These are phyloP conservation scores for Apoda limacodes DNA, from an alignment of 2,888 invertebrate species.

Conservation along the genomic window DNA sequence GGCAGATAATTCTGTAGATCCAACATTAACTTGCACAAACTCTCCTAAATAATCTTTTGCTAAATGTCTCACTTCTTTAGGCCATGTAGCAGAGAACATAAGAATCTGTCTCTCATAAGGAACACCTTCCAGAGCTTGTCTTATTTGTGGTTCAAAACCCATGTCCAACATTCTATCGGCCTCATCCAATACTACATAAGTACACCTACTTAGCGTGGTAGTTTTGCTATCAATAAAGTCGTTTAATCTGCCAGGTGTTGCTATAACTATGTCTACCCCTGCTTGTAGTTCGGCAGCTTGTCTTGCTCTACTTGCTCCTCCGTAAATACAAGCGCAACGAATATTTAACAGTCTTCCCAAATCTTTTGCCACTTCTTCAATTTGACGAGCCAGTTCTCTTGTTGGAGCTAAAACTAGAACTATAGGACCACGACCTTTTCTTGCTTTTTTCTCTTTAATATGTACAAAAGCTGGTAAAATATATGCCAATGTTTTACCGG, in stretches of 20 bases:
- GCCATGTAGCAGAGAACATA: conserved; percentile 99
- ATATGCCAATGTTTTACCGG: conserved; percentile 82
- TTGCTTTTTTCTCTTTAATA: conserved; percentile 79
- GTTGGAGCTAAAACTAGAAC: conserved; percentile 85
- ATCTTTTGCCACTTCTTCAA: conserved; percentile 81
- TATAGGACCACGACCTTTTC: conserved; percentile 83
- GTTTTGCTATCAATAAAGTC: conserved; percentile 81
- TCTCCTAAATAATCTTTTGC: conserved; percentile 92
- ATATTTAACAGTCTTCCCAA: conserved; percentile 80
- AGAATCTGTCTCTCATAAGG: conserved; percentile 93
- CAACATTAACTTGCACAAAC: conserved; percentile 93
- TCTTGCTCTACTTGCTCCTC: conserved; percentile 81
- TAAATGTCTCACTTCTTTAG: conserved; percentile 90
- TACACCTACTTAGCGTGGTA: conserved; percentile 78
- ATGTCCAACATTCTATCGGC: conserved; percentile 97
- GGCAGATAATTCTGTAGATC: conserved; percentile 86
- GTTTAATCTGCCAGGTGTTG: conserved; percentile 88
- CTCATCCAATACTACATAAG: conserved; percentile 89
- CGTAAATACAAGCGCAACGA: conserved; percentile 86
- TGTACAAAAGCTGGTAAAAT: conserved; percentile 86
- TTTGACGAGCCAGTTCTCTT: conserved; percentile 82
- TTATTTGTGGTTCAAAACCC: conserved; percentile 97
- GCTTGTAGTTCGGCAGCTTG: conserved; percentile 74
- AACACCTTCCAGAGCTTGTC: conserved; percentile 91
- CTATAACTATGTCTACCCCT: conserved; percentile 88